phyloP scores from a whole-genome alignment of 2,113 vertebrate genomes.

The Callithrix jacchus region DNA sequence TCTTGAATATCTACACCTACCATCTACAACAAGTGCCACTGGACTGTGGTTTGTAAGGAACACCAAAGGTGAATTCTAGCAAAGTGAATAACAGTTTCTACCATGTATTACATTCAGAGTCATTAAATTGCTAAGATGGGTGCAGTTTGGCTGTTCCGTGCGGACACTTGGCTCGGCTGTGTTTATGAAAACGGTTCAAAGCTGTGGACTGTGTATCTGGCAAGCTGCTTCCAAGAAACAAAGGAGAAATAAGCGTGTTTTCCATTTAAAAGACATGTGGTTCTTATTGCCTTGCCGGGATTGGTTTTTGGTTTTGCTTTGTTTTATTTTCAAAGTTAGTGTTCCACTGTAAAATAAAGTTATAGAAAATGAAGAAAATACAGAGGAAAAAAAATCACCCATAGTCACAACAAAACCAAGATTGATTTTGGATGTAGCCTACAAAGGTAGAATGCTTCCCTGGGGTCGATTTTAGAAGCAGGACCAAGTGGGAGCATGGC shows the following conservation, averaged over 20 bases:
- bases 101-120: background rate
- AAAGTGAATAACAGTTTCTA: background rate
- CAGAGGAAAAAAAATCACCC: background rate
- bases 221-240: conserved; percentile 44
- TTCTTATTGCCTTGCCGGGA: conserved; percentile 67
- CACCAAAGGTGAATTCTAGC: background rate
- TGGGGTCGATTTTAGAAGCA: background rate
- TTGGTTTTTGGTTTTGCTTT: conserved; percentile 65
- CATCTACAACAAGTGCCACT: background rate
- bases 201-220: conserved; percentile 49
- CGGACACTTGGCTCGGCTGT: conserved; percentile 23
- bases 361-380: conserved; percentile 19
- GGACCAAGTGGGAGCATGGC: background rate
- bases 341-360: conserved; percentile 59
- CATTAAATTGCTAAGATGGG: background rate
- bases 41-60: background rate
- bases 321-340: conserved; percentile 58
- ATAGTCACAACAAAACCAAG: background rate
- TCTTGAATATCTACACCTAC: background rate
- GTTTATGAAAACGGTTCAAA: conserved; percentile 63
- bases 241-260: conserved; percentile 60
- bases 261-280: conserved; percentile 68
- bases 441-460: background rate
- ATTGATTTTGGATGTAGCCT: background rate
- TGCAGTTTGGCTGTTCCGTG: conserved; percentile 51